These are phyloP conservation scores for Phyllopteryx taeniolatus DNA, from an alignment of 2,113 vertebrate genomes.

Conservation along the genomic window DNA sequence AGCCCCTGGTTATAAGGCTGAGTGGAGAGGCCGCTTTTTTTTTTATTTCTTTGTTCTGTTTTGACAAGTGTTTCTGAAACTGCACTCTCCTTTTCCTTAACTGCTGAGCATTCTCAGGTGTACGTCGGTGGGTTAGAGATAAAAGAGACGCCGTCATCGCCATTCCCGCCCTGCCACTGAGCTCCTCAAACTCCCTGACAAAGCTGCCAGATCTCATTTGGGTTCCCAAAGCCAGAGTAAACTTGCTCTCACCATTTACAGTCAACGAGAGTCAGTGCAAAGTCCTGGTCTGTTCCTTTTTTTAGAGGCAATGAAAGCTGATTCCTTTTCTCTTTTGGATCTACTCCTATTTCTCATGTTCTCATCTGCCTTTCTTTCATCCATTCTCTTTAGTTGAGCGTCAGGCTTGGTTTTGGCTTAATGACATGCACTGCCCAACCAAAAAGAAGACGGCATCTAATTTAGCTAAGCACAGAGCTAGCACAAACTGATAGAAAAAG, in stretches of 20 bases:
- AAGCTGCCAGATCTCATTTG: constrained; percentile 78
- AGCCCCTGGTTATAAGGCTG: too few species aligned
- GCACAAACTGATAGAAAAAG: too few species aligned
- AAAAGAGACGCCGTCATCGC: constrained; percentile 73
- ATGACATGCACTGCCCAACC: background rate
- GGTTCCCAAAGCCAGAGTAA: constrained; percentile 66
- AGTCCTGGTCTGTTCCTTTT: constrained; percentile 47
- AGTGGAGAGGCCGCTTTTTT: constrained; percentile 26
- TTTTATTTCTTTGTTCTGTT: constrained; percentile 47
- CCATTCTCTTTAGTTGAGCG: background rate
- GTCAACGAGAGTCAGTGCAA: constrained; percentile 60
- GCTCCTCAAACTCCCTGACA: constrained; percentile 78
- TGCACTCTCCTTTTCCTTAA: constrained; percentile 33
- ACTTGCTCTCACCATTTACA: constrained; percentile 74
- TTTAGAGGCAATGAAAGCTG: constrained; percentile 33
- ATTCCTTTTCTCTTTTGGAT: constrained; percentile 17
- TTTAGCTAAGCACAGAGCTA: background rate
- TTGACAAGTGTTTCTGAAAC: constrained; percentile 53
- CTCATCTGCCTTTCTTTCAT: background rate
- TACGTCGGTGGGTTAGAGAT: constrained; percentile 71
- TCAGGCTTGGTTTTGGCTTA: background rate
- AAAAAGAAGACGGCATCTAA: background rate
- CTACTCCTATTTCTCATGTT: background rate
- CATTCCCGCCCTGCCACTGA: constrained; percentile 74
- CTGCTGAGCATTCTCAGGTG: constrained; percentile 58